Conservation (phyloP, 2,888 invertebrate species). For the Heliconius cydno region DNA sequence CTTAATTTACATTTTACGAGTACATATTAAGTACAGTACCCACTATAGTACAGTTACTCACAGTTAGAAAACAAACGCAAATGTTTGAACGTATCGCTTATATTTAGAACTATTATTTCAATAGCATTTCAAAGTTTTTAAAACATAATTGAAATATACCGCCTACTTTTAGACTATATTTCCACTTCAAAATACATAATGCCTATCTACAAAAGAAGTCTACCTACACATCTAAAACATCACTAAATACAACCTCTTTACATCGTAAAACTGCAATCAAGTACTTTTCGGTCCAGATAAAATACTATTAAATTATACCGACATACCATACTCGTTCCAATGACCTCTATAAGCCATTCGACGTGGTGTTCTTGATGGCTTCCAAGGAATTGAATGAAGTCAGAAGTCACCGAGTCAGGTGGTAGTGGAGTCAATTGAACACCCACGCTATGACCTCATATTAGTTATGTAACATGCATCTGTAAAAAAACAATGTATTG, state of each 20-base stretch:
- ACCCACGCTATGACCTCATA: conserved; percentile 51
- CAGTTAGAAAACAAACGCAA: neutral
- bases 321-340: conserved; percentile 30
- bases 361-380: conserved; percentile 30
- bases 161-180: neutral
- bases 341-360: conserved; percentile 17
- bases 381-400: conserved; percentile 49
- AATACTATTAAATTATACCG: conserved; percentile 26
- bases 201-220: neutral
- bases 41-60: conserved; percentile 3
- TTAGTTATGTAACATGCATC: conserved; percentile 36
- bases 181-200: neutral
- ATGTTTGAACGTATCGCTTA: neutral
- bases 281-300: conserved; percentile 23
- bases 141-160: conserved; percentile 14
- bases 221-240: neutral
- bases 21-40: neutral
- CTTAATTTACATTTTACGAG: neutral
- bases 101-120: neutral
- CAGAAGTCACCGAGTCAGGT: conserved; percentile 64
- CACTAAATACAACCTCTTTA: conserved; percentile 10
- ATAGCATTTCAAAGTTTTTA: neutral
- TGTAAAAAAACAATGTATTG: neutral
- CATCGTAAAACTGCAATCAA: conserved; percentile 3
- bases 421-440: conserved; percentile 48